Percentiles rank a stretch among this genome's conserved stretches.
Evolutionary conservation across 2,888 invertebrate species (phyloP).

Genomic region (Anodontia alba): DNA sequence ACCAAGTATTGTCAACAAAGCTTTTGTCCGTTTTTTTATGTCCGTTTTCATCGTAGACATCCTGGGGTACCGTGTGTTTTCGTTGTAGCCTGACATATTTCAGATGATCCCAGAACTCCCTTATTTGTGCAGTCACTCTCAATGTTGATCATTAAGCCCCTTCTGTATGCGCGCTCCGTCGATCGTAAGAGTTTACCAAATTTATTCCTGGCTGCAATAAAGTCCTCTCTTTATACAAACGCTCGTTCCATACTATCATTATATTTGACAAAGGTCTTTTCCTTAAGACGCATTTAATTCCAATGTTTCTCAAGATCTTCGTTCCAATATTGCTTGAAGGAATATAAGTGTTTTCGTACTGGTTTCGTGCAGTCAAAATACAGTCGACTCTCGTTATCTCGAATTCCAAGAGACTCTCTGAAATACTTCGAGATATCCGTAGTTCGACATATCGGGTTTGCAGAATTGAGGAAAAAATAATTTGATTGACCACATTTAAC

Average conservation of each 20-base stretch:
- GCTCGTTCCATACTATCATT: neutral
- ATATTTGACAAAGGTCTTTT: neutral
- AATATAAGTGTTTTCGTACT: neutral
- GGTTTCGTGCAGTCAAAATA: constrained; percentile 4
- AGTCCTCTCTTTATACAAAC: neutral
- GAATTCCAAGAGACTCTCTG: no score
- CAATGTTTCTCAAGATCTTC: neutral
- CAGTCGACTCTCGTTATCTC: no score
- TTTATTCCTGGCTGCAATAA: neutral
- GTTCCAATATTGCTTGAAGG: constrained; percentile 10
- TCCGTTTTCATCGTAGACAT: neutral
- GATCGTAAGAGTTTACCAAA: constrained; percentile 9
- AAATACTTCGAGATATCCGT: no score
- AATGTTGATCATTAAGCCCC: neutral
- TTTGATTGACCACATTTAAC: no score
- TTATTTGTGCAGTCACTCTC: neutral
- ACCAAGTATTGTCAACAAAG: neutral
- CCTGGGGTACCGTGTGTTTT: neutral
- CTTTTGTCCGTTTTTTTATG: neutral
- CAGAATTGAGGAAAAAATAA: no score
- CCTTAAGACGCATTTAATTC: neutral
- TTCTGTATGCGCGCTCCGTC: neutral
- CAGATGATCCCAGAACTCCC: constrained; percentile 12
- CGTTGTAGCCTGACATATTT: neutral
- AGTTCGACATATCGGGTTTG: no score